Evolutionary conservation across 2,888 invertebrate species (phyloP), one percentile per base, ranked within the genome.

Genomic region (Dryobota labecula): DNA sequence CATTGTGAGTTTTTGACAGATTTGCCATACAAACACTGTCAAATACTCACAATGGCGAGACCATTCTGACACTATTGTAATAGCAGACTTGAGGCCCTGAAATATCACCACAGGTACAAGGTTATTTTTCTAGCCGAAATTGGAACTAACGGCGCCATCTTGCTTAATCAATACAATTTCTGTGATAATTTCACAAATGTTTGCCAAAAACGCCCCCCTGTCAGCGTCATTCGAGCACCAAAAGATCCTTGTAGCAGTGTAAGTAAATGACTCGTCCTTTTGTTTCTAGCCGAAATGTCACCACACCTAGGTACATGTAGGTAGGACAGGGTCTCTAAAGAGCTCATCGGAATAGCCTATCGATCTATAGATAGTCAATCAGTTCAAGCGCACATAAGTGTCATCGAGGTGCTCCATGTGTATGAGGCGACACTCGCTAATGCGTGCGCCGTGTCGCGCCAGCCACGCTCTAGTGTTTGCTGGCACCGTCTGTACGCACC

Each of bases 391-490:
- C 51, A 27, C 33, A 33, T 61, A 33, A 72, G 76, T 58, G 72
- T 76, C 62, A 53, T 67, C 57, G 57, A 36, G 56, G 66, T 38
- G 33, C 77, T 73, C 62, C 33, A 63, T 51, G 74, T 73, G 76
- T 58, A 20, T 41, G 66, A 71, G 67, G 64, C 79, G 76, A 73
- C 82, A 70, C 82, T 76, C 78, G 77, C 86, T 89, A 89, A 89
- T 89, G 89, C 89, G 89, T 89, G 87, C 87, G 84, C 83, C 88
- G 83, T 89, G 89, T 89, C 87, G 76, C 78, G 67, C 76, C 76
- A 69, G 62, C 69, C 69, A 15, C 45, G 41, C 62, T 82, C 74
- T 68, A 87, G 83, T 89, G 82, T 89, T 88, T 89, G 81, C 83
- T 82, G 66, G 33, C 71, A 11, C 67, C 56, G 71, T 62, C 61